Evolutionary conservation across 2,797 vertebrate species (phyloP).

Genomic region (Orestias chungarensis): DNA sequence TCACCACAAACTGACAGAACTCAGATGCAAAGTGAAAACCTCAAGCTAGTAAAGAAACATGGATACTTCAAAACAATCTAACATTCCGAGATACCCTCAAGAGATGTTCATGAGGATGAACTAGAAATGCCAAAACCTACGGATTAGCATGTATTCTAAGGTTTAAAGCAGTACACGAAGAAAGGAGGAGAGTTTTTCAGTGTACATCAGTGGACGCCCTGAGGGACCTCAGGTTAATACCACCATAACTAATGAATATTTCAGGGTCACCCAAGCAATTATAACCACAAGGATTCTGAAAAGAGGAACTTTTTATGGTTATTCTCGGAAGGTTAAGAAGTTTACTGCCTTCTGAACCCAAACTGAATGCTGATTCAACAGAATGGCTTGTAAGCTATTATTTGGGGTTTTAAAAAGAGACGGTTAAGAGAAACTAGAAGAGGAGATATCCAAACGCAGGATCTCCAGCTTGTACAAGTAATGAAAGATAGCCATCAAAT

Average conservation of each 20-base stretch:
- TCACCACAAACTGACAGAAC: not conserved
- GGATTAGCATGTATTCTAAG: not conserved
- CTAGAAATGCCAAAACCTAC: not conserved
- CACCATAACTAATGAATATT: not conserved
- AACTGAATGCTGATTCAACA: not conserved
- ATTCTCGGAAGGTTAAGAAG: not conserved
- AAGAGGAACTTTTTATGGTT: not conserved
- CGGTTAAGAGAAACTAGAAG: not conserved
- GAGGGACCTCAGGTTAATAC: not conserved
- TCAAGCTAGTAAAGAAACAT: not conserved
- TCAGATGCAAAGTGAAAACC: not conserved
- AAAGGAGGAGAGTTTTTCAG: not conserved
- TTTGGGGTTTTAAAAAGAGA: not conserved
- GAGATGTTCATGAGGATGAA: not conserved
- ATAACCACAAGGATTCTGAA: not conserved
- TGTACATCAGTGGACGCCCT: not conserved
- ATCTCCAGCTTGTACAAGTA: not conserved
- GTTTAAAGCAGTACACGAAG: not conserved
- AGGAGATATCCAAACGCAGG: not conserved
- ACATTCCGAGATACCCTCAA: not conserved
- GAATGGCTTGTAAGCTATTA: not conserved
- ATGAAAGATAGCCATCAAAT: not conserved
- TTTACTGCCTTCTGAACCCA: not conserved
- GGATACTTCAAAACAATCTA: not conserved
- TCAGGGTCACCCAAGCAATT: not conserved